Percentiles rank a stretch among this genome's conserved stretches.
phyloP scores from a whole-genome alignment of 2,113 vertebrate species.

The Silurus asotus region DNA sequence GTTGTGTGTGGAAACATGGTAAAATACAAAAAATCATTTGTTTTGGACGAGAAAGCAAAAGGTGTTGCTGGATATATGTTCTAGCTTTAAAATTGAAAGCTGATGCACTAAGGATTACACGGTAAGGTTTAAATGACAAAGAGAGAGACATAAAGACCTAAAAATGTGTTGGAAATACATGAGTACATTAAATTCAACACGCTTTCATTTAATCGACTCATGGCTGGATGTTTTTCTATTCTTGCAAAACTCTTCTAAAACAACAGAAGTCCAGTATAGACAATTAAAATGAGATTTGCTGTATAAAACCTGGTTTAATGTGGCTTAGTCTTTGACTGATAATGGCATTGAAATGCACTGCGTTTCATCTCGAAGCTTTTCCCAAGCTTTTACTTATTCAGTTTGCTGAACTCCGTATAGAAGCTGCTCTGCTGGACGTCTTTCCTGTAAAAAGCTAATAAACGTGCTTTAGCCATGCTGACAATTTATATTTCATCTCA shows the following conservation, averaged over 20 bases:
- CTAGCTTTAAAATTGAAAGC: not conserved
- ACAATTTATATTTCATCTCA: constrained; percentile 82
- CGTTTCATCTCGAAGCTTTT: not conserved
- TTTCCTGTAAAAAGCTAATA: constrained; percentile 41
- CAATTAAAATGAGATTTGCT: not conserved
- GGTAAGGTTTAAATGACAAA: not conserved
- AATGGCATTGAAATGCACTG: not conserved
- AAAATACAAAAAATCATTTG: not conserved
- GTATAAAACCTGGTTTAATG: not conserved
- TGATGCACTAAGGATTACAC: not conserved
- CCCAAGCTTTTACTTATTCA: constrained; percentile 20
- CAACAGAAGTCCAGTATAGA: not conserved
- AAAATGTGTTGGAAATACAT: not conserved
- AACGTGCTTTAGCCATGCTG: constrained; percentile 62
- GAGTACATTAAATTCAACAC: not conserved
- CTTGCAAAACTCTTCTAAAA: not conserved
- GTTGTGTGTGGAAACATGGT: not conserved
- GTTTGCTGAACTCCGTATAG: constrained; percentile 6
- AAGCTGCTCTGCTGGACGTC: constrained; percentile 14
- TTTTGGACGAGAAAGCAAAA: not conserved
- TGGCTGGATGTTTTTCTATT: not conserved
- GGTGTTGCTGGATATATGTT: not conserved
- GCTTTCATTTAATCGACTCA: not conserved
- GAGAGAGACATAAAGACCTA: not conserved
- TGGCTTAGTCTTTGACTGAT: not conserved